phyloP scores from a whole-genome alignment of 2,888 invertebrate species.

The Formica aserva region DNA sequence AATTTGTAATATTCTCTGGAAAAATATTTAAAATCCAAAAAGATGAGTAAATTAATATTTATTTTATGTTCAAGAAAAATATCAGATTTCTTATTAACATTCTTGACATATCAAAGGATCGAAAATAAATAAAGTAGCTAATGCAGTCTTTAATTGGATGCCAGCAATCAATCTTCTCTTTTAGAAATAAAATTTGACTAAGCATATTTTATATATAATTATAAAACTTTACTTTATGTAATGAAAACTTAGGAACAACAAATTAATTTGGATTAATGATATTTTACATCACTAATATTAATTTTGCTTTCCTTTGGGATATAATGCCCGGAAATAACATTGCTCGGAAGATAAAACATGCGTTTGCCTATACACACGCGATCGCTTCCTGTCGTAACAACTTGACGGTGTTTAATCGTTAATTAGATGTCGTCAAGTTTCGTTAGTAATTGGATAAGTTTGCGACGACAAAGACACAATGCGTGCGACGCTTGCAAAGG shows the following conservation, averaged over 20 bases:
- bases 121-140: not conserved
- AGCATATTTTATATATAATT: not conserved
- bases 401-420: slow-evolving; percentile 51
- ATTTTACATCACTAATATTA: not conserved
- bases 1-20: not conserved
- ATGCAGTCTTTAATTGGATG: not conserved
- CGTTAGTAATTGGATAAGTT: slow-evolving; percentile 64
- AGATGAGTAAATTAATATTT: not conserved
- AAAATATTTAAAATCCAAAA: not conserved
- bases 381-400: slow-evolving; percentile 22
- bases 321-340: not conserved
- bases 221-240: not conserved
- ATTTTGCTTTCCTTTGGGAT: not conserved
- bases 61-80: slow-evolving; percentile 3
- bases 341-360: not conserved
- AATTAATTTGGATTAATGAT: not conserved
- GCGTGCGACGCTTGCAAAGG: slow-evolving; percentile 13
- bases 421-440: slow-evolving; percentile 61
- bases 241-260: not conserved
- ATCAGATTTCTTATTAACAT: not conserved
- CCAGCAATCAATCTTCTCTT: not conserved
- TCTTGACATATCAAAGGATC: not conserved
- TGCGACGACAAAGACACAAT: slow-evolving; percentile 44
- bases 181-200: not conserved
- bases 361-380: no score